A percentile compares a stretch with the other conserved stretches of the same genome.
phyloP scores from a whole-genome alignment of 2,888 invertebrate species.

The Acrocera orbiculus region DNA sequence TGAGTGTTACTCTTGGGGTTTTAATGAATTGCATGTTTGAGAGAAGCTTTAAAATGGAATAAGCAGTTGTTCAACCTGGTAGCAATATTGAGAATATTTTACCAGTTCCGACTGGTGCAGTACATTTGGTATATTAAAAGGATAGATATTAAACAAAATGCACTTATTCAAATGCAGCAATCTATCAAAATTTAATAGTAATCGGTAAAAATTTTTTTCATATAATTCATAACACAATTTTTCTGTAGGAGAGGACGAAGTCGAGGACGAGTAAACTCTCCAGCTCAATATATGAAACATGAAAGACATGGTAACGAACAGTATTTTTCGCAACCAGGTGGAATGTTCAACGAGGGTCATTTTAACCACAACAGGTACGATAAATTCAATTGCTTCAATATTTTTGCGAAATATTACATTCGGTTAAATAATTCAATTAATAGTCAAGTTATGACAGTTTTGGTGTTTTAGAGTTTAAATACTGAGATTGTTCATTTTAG shows the following conservation, averaged over 20 bases:
- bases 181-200: no score
- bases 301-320: conserved; percentile 2
- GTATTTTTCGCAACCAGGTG: conserved; percentile 7
- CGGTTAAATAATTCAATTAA: conserved; percentile 3
- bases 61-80: no score
- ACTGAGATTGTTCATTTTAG: neutral
- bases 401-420: conserved; percentile 8
- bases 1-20: no score
- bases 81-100: no score
- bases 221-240: no score
- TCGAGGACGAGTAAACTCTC: conserved; percentile 10
- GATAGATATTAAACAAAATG: no score
- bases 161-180: no score
- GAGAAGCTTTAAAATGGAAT: no score
- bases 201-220: neutral
- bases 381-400: conserved; percentile 10
- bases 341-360: conserved; percentile 7
- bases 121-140: no score
- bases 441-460: neutral
- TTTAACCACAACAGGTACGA: conserved; percentile 13
- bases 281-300: conserved; percentile 6
- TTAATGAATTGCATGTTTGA: no score
- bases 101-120: no score
- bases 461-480: neutral
- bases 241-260: conserved; percentile 9